Evolutionary conservation across 2,113 vertebrate genomes (phyloP), one percentile per base, ranked within the genome.

Genomic region (Arenaria interpres): DNA sequence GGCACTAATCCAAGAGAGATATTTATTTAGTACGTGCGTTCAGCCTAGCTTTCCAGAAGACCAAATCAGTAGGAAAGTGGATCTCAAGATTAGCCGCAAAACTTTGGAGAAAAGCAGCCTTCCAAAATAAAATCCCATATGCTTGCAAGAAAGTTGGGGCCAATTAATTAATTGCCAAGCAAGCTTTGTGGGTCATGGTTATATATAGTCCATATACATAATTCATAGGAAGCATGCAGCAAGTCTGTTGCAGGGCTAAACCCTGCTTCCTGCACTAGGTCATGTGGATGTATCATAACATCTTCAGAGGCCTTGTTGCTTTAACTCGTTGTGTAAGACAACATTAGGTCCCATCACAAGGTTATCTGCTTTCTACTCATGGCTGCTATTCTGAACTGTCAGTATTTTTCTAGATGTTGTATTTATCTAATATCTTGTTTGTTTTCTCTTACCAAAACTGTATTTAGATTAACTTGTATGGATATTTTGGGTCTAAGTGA

Each of bases 221-320:
- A 37, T 48, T 33, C 56, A 16, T 7, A 67, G 46, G 46, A 75
- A 78, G 4, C 12, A 32, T n/a, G 43, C 62, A 78, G 37, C 24
- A 71, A 46, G 10, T 74, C 27, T 84, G 32, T 57, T 89, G 41
- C 30, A 74, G 14, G 21, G 22, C 33, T 75, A 87, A 57, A 74
- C 78, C 24, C 12, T 82, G 6, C 63, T 80, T 93, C 59, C 54
- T 54, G 12, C 33, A 33, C 35, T 48, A 45, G 71, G 12, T 33
- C 46, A 24, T 35, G 56, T 0, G 0, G 19, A 53, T 1, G 3
- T 2, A 24, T 1, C 53, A 5, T 20, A 66, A 21, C 2, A 3
- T 41, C 85, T 75, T 75, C 56, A 54, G 23, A 85, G 51, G 4
- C 12, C 37, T 1, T n/a, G 27, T 15, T 57, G 18, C 8, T 74